Base-by-base conservation (phyloP, 2,797 vertebrate genomes). In the Diglossa cyanea region DNA sequence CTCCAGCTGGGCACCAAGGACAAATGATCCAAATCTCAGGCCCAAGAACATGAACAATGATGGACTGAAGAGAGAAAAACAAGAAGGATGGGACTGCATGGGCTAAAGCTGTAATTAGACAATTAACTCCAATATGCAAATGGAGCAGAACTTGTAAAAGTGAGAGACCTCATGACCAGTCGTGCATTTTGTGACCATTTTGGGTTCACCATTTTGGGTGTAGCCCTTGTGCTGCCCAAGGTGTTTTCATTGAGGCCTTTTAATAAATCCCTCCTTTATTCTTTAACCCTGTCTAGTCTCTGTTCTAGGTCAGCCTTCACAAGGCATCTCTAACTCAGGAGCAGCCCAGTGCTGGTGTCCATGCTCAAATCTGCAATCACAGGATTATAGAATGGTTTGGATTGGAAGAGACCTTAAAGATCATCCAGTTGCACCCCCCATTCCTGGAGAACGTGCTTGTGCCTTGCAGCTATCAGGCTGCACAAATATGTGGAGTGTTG, bases 371-470 rank as follows among this genome's bases (percentile, higher is more conserved):
- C 61, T 80, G 42, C 23, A 28, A 3, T 13, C 39, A 26, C 33
- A 35, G 54, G 19, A 45, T 40, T 30, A 26, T 21, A 33, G 65
- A 25, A 8, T 17, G 45, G 45, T 31, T 24, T 65, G 58, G 13
- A 5, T 20, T 58, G 79, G 73, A 28, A 60, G 45, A 17, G 7
- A n/a, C 13, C 26, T n/a, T 14, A 17, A 24, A 35, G 21, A 31
- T 51, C 30, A 47, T 20, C 33, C 51, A 35, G 1, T 45, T 23
- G 15, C 45, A 65, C 10, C 3, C 24, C 37, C 2, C 11, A 85
- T 86, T 87, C 65, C 72, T 93, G 85, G 88, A 84, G 80, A 85
- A 94, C 18, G 73, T 50, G 35, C 77, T 92, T 15, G 62, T 87
- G 90, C 81, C 88, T 92, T 1, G 1, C 78, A 91, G 92, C 88